phyloP scores from a whole-genome alignment of 2,888 invertebrate species.

The Protophormia terraenovae region DNA sequence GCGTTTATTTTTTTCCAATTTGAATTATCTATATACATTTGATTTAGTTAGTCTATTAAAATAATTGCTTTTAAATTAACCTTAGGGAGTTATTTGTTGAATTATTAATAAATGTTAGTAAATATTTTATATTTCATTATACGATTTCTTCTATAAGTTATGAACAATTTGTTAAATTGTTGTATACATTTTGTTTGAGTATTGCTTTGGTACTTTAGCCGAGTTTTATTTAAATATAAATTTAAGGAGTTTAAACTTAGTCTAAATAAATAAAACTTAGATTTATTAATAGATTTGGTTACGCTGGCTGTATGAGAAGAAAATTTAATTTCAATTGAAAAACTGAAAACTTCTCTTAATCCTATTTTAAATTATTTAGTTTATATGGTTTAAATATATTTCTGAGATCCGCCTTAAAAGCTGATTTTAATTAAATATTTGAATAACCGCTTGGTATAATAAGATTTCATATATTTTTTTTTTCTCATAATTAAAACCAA shows the following conservation, averaged over 20 bases:
- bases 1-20: neutral
- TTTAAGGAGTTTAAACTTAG: conserved; percentile 62
- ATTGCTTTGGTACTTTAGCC: conserved; percentile 82
- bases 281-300: conserved; percentile 54
- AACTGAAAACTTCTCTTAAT: conserved; percentile 3
- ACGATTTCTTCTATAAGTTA: conserved; percentile 4
- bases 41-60: conserved; percentile 3
- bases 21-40: conserved; percentile 32
- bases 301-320: conserved; percentile 58
- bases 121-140: conserved; percentile 12
- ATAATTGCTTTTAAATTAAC: conserved; percentile 49
- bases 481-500: conserved; percentile 44
- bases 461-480: conserved; percentile 29
- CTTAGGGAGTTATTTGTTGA: conserved; percentile 42
- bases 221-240: conserved; percentile 71
- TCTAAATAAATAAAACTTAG: conserved; percentile 38
- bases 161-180: conserved; percentile 32
- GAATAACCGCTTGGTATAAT: conserved; percentile 22
- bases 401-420: conserved; percentile 73
- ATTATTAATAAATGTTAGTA: conserved; percentile 34
- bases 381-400: neutral
- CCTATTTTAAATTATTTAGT: conserved; percentile 31
- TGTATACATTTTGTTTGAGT: conserved; percentile 73
- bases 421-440: conserved; percentile 62
- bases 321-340: neutral